Evolutionary conservation across 2,113 vertebrate genomes (phyloP), one percentile per base, ranked within the genome.

Genomic region (Chionis minor): DNA sequence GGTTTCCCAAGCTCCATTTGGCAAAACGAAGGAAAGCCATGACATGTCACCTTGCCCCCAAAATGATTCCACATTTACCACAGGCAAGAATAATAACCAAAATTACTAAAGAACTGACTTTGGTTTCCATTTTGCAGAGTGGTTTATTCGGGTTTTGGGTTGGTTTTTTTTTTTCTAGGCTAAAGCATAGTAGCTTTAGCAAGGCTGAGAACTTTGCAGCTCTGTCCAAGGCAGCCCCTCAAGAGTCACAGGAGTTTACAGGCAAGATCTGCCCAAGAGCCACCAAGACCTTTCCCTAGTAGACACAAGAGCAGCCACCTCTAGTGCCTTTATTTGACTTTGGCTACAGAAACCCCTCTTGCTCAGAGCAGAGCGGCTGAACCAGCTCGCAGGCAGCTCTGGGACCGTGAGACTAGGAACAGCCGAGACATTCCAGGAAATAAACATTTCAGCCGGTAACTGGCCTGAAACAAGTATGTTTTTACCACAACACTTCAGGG

Each of bases 391-490:
- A 78, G 26, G 62, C 56, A 89, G 66, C n/a, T 81, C 91, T 71
- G 55, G 12, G 38, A 90, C 67, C 12, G 2, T 9, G 12, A 89
- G 40, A 78, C 33, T 51, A 49, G 42, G 73, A 95, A 91, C 61
- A 81, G 54, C 11, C 1, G 12, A 95, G 26, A 85, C 19, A 7
- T 92, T 92, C 56, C 77, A 84, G n/a, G 65, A 81, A 84, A 81
- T 44, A 62, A 58, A 54, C 28, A 80, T 90, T 94, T 91, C 70
- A 81, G 52, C 28, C 6, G 1, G 56, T 89, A 94, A 86, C 77
- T 86, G 67, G 63, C 69, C 69, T 81, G 93, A 74, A 92, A 92
- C 69, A 89, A 86, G 38, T 62, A 91, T 27, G 81, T 47, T 92
- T 91, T 91, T 67, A 86, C 63, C 72, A 78, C 72, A 55, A 24